Conservation (phyloP, 2,888 invertebrate species). For the Idaea dimidiata region DNA sequence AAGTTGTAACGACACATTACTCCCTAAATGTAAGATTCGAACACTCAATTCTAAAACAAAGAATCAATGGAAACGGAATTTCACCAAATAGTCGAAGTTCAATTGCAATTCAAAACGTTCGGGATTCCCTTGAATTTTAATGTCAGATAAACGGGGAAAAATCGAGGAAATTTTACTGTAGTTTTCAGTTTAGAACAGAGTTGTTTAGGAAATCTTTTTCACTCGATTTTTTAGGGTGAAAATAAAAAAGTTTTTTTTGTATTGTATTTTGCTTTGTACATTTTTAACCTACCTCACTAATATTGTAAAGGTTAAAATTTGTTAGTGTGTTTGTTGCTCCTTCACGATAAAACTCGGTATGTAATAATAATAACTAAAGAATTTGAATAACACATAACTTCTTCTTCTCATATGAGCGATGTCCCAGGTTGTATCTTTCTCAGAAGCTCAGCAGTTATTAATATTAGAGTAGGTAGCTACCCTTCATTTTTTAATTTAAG, state of each 20-base stretch:
- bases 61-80: slow-evolving; percentile 13
- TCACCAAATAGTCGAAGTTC: slow-evolving; percentile 14
- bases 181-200: not conserved
- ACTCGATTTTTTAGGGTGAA: not conserved
- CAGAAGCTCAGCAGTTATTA: no score
- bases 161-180: not conserved
- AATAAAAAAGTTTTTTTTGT: not conserved
- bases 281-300: no score
- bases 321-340: no score
- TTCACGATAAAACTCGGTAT: no score
- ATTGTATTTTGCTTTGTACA: not conserved
- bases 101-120: slow-evolving; percentile 14
- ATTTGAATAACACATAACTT: no score
- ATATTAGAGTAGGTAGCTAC: no score
- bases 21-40: not conserved
- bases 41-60: slow-evolving; percentile 7
- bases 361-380: no score
- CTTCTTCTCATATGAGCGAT: no score
- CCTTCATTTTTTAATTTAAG: no score
- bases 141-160: not conserved
- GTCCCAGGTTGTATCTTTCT: no score
- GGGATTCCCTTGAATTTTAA: slow-evolving; percentile 2
- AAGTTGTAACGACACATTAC: not conserved
- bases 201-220: not conserved
- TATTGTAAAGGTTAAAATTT: no score